Evolutionary conservation across 2,113 vertebrate species (phyloP).

Genomic region (Isurus oxyrinchus): DNA sequence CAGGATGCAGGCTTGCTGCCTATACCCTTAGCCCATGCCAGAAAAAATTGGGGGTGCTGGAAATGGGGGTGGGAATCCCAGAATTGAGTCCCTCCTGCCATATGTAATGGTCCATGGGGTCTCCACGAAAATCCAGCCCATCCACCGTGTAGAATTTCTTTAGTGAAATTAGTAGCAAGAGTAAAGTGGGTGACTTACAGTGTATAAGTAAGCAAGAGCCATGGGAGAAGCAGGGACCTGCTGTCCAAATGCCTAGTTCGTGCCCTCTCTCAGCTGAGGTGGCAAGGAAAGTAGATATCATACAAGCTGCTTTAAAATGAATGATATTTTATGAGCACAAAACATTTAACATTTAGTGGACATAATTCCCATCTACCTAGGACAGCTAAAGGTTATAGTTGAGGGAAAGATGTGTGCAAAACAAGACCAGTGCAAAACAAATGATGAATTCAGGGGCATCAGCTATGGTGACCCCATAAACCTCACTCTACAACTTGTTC

Average conservation of each 20-base stretch:
- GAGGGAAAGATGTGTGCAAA: neutral
- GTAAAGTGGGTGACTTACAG: neutral
- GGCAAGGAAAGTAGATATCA: neutral
- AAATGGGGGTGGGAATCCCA: too few species aligned
- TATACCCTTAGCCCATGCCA: too few species aligned
- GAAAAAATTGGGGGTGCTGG: too few species aligned
- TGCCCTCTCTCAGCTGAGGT: neutral
- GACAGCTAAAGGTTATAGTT: neutral
- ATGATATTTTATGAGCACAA: neutral
- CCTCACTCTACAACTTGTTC: neutral
- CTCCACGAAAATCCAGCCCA: too few species aligned
- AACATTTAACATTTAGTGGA: neutral
- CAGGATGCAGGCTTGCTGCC: too few species aligned
- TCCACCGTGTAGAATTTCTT: neutral
- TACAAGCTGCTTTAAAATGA: neutral
- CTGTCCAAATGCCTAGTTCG: neutral
- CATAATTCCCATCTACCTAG: neutral
- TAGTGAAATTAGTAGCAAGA: neutral
- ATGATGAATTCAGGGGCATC: neutral
- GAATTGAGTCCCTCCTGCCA: too few species aligned
- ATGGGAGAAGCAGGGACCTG: neutral
- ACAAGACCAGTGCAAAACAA: neutral
- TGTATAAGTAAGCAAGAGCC: neutral
- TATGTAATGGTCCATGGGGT: too few species aligned
- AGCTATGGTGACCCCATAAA: neutral